Base-by-base conservation (phyloP, 1,140 invertebrate species). In the Yoshiicerus persimilis region DNA sequence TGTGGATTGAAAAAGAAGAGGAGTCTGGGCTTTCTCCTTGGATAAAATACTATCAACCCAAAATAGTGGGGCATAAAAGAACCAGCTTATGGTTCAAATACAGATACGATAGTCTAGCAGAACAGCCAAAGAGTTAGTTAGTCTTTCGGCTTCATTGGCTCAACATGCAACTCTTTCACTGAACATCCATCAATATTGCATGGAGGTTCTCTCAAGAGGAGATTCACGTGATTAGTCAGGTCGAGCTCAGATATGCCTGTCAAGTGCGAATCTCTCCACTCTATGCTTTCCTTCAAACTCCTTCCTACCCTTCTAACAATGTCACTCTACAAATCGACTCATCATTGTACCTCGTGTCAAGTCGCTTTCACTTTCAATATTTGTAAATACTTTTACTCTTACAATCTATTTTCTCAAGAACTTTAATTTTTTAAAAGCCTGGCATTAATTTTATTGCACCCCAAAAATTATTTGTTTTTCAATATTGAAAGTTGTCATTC, bases 151-250 rank as follows among this genome's bases (percentile, higher is more conserved):
- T 34, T 80, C 32, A 38, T 80, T 80, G 75, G 75, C 32, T 80
- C 75, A 80, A 80, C 75, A n/a, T 56, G 47, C 47, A 56, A 56
- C 47, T 56, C 47, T 47, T 47, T 27, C 83, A 41, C 38, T 27
- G 62, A 38, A 41, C 27, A 87, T 87, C 64, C 87, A 87, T 87
- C 87, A 87, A 87, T 87, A 87, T 87, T 87, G 87, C 47, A 87
- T 87, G 77, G 75, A 16, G 38, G 30, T 34, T n/a, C 75, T 36
- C 16, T 34, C 32, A 80, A 36, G 34, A 80, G 36, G 39, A 23
- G 77, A 83, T 84, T 87, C 87, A 87, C 75, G 84, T 47, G 87
- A 87, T 87, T 87, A 87, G 87, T 84, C 34, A 25, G 62, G 62
- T 27, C 13, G 62, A 86, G 47, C 85, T 30, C 34, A 66, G 62